A percentile compares a stretch with the other conserved stretches of the same genome.
These are phyloP conservation scores for Papilio polyxenes DNA, from an alignment of 1,140 invertebrate species.

Conservation along the genomic window DNA sequence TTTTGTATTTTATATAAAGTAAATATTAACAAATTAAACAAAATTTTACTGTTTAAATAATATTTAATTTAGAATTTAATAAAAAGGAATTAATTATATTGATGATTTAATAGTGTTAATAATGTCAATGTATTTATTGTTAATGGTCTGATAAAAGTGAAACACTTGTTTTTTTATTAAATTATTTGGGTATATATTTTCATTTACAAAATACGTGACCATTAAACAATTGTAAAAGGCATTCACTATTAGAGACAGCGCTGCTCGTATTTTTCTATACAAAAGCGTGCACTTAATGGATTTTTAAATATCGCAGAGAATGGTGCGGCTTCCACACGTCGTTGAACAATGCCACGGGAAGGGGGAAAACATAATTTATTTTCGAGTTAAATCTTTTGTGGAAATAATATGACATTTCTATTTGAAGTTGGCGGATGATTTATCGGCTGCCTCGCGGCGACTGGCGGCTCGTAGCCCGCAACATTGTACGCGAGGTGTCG, in stretches of 20 bases:
- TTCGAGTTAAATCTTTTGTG: conserved; percentile 81
- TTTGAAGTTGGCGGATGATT: conserved; percentile 78
- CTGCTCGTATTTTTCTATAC: conserved; percentile 61
- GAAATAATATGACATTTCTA: conserved; percentile 81
- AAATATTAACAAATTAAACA: too few species aligned
- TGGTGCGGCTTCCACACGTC: conserved; percentile 76
- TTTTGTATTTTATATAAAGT: too few species aligned
- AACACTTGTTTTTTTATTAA: background rate
- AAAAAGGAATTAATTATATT: too few species aligned
- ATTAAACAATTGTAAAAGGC: conserved; percentile 28
- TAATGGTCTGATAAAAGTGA: background rate
- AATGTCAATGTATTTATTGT: background rate
- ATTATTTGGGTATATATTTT: background rate
- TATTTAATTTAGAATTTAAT: too few species aligned
- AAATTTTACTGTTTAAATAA: too few species aligned
- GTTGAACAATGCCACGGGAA: conserved; percentile 72
- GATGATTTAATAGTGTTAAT: too few species aligned
- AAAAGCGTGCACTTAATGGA: conserved; percentile 79
- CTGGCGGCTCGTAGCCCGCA: conserved; percentile 59
- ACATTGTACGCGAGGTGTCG: conserved; percentile 58
- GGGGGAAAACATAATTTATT: conserved; percentile 80
- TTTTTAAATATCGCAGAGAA: conserved; percentile 79
- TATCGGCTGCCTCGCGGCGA: conserved; percentile 73
- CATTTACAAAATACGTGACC: background rate
- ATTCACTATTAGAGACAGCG: conserved; percentile 51